phyloP scores from a whole-genome alignment of 2,113 vertebrate genomes.

The Poecile atricapillus region DNA sequence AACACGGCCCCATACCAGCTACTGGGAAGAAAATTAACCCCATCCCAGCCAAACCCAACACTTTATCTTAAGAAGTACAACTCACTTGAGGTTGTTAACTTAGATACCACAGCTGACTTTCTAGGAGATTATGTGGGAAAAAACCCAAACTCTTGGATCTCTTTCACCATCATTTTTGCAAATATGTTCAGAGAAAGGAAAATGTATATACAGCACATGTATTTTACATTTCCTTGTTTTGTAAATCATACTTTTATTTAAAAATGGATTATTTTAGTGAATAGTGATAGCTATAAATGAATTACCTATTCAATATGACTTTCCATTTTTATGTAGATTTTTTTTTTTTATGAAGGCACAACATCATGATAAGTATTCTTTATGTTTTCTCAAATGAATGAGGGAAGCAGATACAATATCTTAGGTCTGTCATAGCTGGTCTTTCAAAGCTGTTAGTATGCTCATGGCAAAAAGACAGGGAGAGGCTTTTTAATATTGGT shows the following conservation, averaged over 20 bases:
- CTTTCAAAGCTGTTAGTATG: not conserved
- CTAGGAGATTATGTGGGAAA: not conserved
- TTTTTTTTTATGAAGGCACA: not conserved
- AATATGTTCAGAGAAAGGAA: not conserved
- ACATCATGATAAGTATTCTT: not conserved
- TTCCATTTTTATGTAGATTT: not conserved
- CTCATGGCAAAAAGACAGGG: not conserved
- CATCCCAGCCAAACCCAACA: not conserved
- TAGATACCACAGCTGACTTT: not conserved
- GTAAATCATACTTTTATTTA: not conserved
- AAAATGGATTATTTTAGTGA: not conserved
- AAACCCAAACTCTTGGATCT: fast-evolving
- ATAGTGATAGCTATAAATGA: not conserved
- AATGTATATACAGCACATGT: not conserved
- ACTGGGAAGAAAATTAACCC: not conserved
- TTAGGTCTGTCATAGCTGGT: not conserved
- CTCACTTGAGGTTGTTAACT: not conserved
- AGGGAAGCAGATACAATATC: not conserved
- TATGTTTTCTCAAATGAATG: not conserved
- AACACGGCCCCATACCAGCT: not conserved
- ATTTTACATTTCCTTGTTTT: not conserved
- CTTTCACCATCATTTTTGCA: not conserved
- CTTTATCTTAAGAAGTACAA: not conserved
- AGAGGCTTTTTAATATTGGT: not conserved
- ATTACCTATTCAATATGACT: not conserved